Evolutionary conservation across 2,888 invertebrate genomes (phyloP).

Genomic region (Drosophila lacicola): DNA sequence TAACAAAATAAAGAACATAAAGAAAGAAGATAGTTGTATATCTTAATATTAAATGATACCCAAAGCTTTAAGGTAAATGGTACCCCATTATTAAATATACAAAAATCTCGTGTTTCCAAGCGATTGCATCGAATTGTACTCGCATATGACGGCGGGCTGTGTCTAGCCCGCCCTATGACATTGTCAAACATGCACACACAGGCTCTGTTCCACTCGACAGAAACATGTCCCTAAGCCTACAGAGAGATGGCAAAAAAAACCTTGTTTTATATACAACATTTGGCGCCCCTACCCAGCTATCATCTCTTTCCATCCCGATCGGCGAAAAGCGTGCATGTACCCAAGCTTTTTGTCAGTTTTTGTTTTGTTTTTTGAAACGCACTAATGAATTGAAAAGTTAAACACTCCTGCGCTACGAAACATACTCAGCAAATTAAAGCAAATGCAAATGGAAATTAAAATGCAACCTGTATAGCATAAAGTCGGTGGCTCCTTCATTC

Average conservation of each 20-base stretch:
- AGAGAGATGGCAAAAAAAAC: constrained; percentile 33
- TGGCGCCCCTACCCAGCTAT: constrained; percentile 6
- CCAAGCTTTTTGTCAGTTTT: constrained; percentile 8
- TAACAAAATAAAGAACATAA: too few relatives aligned
- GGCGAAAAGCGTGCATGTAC: too few relatives aligned
- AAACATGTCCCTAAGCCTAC: constrained; percentile 41
- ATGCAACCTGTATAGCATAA: constrained; percentile 4
- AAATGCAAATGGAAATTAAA: constrained; percentile 47
- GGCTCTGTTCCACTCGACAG: constrained; percentile 5
- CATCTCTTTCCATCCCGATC: not conserved
- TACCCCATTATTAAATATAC: not conserved
- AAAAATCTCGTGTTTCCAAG: constrained; percentile 22
- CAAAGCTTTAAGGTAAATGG: not conserved
- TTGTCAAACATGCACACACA: not conserved
- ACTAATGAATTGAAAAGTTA: constrained; percentile 73
- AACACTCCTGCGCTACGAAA: constrained; percentile 37
- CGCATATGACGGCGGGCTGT: constrained; percentile 10
- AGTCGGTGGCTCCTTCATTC: constrained; percentile 23
- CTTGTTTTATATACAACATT: constrained; percentile 40
- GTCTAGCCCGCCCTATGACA: constrained; percentile 14
- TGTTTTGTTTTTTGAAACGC: constrained; percentile 23
- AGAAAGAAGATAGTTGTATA: not conserved
- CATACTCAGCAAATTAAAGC: constrained; percentile 53
- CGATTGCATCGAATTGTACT: constrained; percentile 16
- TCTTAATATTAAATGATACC: not conserved